Percentiles rank a stretch among this genome's conserved stretches.
Evolutionary conservation across 2,888 invertebrate species (phyloP).

Genomic region (Polyommatus iphigenia): DNA sequence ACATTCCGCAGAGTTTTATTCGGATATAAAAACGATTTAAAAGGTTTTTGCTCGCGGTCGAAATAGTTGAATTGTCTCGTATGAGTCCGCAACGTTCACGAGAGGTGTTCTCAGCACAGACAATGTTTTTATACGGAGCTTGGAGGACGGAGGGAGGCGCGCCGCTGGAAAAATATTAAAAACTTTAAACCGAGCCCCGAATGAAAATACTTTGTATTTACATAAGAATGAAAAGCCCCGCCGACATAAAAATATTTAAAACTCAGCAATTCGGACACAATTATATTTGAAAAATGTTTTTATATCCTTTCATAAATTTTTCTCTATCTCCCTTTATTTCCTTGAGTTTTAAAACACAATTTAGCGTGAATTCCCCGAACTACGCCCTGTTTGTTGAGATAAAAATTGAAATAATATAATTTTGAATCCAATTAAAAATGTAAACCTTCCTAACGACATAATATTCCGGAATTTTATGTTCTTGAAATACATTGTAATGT

Average conservation of each 20-base stretch:
- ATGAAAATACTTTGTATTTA: slow-evolving; percentile 15
- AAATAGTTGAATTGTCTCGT: neutral
- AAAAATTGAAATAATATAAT: neutral
- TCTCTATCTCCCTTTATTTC: neutral
- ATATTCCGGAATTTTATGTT: neutral
- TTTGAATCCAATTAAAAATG: too few species aligned
- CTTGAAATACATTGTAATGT: too few species aligned
- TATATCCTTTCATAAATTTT: neutral
- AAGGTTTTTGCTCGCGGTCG: neutral
- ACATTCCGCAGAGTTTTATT: neutral
- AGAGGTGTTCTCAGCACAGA: neutral
- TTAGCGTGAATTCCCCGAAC: neutral
- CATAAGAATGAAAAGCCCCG: slow-evolving; percentile 11
- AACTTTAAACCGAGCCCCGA: neutral
- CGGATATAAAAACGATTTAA: neutral
- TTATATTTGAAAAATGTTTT: slow-evolving; percentile 16
- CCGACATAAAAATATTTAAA: slow-evolving; percentile 19
- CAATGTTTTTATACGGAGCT: slow-evolving; percentile 3
- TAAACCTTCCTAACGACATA: neutral
- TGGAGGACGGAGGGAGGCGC: neutral
- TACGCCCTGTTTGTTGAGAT: neutral
- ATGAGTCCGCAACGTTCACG: neutral
- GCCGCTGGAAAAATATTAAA: slow-evolving; percentile 15
- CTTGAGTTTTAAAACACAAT: neutral
- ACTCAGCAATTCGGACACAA: slow-evolving; percentile 9